Percentiles rank a stretch among this genome's conserved stretches.
phyloP scores from a whole-genome alignment of 1,140 invertebrate genomes.

The Maconellicoccus hirsutus region DNA sequence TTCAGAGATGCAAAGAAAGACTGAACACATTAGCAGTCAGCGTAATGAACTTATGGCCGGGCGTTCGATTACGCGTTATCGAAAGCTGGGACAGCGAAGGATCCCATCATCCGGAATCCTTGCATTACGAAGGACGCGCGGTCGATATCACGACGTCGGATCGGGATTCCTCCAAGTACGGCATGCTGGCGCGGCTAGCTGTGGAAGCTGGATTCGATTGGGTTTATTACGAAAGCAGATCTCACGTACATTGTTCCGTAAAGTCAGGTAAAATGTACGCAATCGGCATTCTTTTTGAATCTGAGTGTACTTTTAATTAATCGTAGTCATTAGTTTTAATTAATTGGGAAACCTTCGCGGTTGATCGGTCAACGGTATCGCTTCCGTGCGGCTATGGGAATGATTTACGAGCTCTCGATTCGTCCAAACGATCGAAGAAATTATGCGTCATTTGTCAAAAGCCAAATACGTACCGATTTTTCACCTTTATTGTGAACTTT shows the following conservation, averaged over 20 bases:
- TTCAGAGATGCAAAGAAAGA: slow-evolving; percentile 90
- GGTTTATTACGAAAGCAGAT: slow-evolving; percentile 91
- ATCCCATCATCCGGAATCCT: slow-evolving; percentile 61
- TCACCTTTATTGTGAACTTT: too few species aligned
- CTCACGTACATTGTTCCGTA: slow-evolving; percentile 93
- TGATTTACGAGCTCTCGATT: neutral
- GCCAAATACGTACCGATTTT: too few species aligned
- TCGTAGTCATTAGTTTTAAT: slow-evolving; percentile 14
- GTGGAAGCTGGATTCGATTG: slow-evolving; percentile 96
- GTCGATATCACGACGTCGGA: slow-evolving; percentile 93
- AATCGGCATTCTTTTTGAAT: slow-evolving; percentile 19
- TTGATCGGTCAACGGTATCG: neutral
- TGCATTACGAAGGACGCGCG: slow-evolving; percentile 92
- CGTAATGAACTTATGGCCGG: slow-evolving; percentile 97
- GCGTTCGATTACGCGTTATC: slow-evolving; percentile 77
- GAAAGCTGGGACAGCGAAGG: slow-evolving; percentile 91
- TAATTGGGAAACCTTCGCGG: neutral
- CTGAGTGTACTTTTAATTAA: slow-evolving; percentile 16
- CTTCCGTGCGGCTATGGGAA: neutral
- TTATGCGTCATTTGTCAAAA: too few species aligned
- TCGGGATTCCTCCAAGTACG: slow-evolving; percentile 81
- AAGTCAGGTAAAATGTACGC: slow-evolving; percentile 72
- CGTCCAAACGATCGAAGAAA: too few species aligned
- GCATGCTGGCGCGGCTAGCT: slow-evolving; percentile 88
- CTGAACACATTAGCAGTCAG: slow-evolving; percentile 86